Evolutionary conservation across 2,888 invertebrate genomes (phyloP), one percentile per base, ranked within the genome.

Genomic region (Dryobota labecula): DNA sequence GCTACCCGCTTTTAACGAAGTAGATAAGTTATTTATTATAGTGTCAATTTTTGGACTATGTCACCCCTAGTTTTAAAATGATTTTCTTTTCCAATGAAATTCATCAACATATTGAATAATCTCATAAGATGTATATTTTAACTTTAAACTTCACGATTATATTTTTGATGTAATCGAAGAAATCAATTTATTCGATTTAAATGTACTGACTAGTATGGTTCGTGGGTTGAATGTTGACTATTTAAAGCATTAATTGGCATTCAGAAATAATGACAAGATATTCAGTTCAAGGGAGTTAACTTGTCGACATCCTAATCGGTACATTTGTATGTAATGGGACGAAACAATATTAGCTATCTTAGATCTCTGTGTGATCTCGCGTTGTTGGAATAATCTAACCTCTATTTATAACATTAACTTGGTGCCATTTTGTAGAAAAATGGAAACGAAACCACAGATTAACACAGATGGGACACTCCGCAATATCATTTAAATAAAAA

Each of bases 11-110:
- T 87, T 76, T 76, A 87, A 84, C 81, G 80, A 86, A 84, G 77
- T 90, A 90, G 88, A 80, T 88, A 87, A 92, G 88, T 92, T 90
- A 92, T 92, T 92, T 92, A 91, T 91, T 91, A 82, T 83, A 81
- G 77, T 70, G 70, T 82, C 54, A 79, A 77, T 82, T 72, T 56
- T 74, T 73, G 70, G 78, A 83, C 78, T 64, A 61, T 70, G 63
- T 80, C 80, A 72, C 36, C 63, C 66, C 69, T 82, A 81, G 85
- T 74, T 78, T 65, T 76, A 81, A 82, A 73, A 24, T 69, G 36
- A 64, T 80, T 85, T 80, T 64, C 43, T 61, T 76, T 73, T 72
- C 45, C 33, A 68, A 80, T 76, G 63, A 75, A 83, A 69, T 79
- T 80, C 73, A 68, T 75, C 65, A 76, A 73, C 53, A 62, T 67